Percentiles rank a stretch among this genome's conserved stretches.
These are phyloP conservation scores for Drosophila stalkeri DNA, from an alignment of 2,888 invertebrate genomes.

Conservation along the genomic window DNA sequence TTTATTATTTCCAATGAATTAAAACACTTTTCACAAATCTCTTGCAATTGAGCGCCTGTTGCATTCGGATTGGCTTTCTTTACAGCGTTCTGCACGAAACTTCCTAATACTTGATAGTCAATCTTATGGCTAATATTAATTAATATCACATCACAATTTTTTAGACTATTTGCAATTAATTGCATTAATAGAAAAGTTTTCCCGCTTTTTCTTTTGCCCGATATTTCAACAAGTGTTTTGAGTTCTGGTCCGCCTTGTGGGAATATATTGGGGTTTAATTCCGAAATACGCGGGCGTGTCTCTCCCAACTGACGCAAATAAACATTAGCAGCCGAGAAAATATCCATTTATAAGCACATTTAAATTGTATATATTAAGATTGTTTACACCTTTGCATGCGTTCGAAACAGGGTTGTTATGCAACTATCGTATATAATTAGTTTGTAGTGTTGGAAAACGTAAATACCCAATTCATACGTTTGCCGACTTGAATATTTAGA, in stretches of 20 bases:
- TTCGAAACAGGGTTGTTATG: conserved; percentile 15
- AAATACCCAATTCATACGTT: neutral
- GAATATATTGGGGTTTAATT: conserved; percentile 19
- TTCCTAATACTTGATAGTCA: conserved; percentile 31
- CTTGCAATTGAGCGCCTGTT: conserved; percentile 11
- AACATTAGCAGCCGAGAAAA: conserved; percentile 31
- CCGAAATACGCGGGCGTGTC: conserved; percentile 34
- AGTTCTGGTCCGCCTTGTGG: conserved; percentile 15
- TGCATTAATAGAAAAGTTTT: conserved; percentile 46
- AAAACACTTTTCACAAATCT: conserved; percentile 31
- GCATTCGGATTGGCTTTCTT: conserved; percentile 12
- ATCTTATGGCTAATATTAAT: conserved; percentile 48
- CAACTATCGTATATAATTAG: conserved; percentile 1
- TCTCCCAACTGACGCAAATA: conserved; percentile 38
- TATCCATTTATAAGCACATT: conserved; percentile 26
- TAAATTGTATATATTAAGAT: neutral
- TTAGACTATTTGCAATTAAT: conserved; percentile 27
- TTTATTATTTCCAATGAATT: conserved; percentile 39
- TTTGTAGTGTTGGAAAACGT: conserved; percentile 24
- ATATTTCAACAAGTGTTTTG: conserved; percentile 47
- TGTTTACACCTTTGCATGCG: neutral
- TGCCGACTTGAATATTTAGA: conserved; percentile 1
- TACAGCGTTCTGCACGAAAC: conserved; percentile 12
- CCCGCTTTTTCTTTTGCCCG: conserved; percentile 39
- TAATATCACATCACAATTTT: conserved; percentile 33